A percentile compares a stretch with the other conserved stretches of the same genome.
Conservation (phyloP, 2,113 vertebrate genomes). For the Scartelaos histophorus region DNA sequence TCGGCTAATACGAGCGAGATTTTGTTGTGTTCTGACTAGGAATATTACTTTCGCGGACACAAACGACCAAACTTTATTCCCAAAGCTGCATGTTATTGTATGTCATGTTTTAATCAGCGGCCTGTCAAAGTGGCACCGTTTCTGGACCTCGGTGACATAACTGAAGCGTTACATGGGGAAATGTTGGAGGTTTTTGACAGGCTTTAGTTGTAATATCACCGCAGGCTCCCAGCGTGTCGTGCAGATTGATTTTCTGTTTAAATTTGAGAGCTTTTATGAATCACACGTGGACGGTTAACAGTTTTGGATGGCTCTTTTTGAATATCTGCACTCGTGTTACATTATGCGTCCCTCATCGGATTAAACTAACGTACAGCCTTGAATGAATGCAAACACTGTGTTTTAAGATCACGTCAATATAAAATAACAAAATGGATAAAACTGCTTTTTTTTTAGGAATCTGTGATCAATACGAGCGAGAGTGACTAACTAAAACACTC, state of each 20-base stretch:
- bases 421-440: no score
- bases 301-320: conserved; percentile 28
- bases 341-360: neutral
- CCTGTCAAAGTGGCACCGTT: neutral
- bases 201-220: conserved; percentile 6
- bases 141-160: conserved; percentile 30
- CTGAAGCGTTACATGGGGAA: conserved; percentile 23
- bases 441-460: no score
- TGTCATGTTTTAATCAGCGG: no score
- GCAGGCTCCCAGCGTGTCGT: conserved; percentile 19
- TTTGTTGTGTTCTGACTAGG: no score
- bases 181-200: conserved; percentile 13
- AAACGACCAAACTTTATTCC: no score
- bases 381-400: no score
- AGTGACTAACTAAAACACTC: no score
- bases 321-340: neutral
- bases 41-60: no score
- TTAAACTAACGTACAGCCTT: neutral
- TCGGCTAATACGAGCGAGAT: no score
- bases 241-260: conserved; percentile 4
- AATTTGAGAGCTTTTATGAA: conserved; percentile 11
- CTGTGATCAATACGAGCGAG: no score
- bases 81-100: no score
- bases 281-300: conserved; percentile 7
- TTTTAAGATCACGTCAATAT: no score